phyloP scores from a whole-genome alignment of 2,888 invertebrate genomes.

The Eupeodes latifasciatus region DNA sequence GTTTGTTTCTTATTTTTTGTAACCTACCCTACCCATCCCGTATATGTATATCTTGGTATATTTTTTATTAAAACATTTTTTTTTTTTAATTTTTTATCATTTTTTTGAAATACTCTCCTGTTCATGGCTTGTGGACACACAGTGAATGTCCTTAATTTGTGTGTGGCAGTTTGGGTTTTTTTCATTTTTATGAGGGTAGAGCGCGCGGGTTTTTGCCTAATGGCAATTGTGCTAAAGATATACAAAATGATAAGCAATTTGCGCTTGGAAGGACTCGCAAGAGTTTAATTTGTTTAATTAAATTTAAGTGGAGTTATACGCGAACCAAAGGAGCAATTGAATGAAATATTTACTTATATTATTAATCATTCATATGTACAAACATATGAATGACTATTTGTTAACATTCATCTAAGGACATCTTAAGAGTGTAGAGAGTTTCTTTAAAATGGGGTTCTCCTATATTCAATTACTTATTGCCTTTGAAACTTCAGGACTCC shows the following conservation, averaged over 20 bases:
- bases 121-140: conserved; percentile 69
- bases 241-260: conserved; percentile 70
- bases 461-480: neutral
- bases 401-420: neutral
- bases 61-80: conserved; percentile 57
- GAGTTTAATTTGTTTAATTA: conserved; percentile 74
- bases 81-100: conserved; percentile 16
- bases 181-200: conserved; percentile 59
- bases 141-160: conserved; percentile 71
- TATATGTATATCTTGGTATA: conserved; percentile 50
- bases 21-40: neutral
- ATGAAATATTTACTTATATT: neutral
- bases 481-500: conserved; percentile 17
- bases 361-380: neutral
- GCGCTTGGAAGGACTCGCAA: conserved; percentile 58
- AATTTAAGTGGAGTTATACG: conserved; percentile 42
- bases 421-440: neutral
- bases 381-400: neutral
- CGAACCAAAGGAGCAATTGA: conserved; percentile 47
- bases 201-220: conserved; percentile 38
- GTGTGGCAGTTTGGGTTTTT: conserved; percentile 52
- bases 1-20: neutral
- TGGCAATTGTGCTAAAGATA: conserved; percentile 66
- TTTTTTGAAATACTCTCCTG: conserved; percentile 41
- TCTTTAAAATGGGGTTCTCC: neutral